Percentiles rank a stretch among this genome's conserved stretches.
These are phyloP conservation scores for Rhamphomyia laevipes DNA, from an alignment of 2,888 invertebrate species.

Conservation along the genomic window DNA sequence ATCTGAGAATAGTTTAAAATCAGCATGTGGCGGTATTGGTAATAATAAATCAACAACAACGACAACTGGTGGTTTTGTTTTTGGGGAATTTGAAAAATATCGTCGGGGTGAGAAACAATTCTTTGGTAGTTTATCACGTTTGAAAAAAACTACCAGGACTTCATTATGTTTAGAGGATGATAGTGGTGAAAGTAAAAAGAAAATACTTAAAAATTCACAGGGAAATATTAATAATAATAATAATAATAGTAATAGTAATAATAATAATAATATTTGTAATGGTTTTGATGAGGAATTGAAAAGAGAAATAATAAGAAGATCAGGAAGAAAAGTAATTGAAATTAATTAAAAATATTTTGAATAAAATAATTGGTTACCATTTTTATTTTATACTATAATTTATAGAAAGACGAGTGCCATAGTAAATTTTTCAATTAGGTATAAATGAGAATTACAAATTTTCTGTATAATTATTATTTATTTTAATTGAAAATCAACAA, in stretches of 20 bases:
- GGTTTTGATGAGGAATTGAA: conserved; percentile 12
- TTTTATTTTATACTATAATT: too few relatives aligned
- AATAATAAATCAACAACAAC: neutral
- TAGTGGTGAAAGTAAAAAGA: conserved; percentile 7
- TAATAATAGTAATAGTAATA: neutral
- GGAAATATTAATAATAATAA: neutral
- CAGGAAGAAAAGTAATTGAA: conserved; percentile 8
- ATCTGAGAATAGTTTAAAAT: conserved; percentile 12
- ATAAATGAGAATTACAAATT: too few relatives aligned
- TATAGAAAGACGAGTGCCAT: too few relatives aligned
- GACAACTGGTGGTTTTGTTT: conserved; percentile 5
- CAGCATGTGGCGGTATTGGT: conserved; percentile 6
- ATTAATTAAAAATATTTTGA: neutral
- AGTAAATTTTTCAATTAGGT: too few relatives aligned
- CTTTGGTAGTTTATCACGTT: conserved; percentile 21
- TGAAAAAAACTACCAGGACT: conserved; percentile 16
- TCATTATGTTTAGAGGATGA: conserved; percentile 14
- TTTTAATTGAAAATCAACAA: too few relatives aligned
- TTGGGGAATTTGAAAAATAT: conserved; percentile 12
- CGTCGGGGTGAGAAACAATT: conserved; percentile 15
- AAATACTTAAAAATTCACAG: conserved; percentile 1
- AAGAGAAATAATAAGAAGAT: conserved; percentile 8
- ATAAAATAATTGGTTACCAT: too few relatives aligned
- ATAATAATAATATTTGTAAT: neutral
- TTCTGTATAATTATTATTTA: too few relatives aligned